Evolutionary conservation across 1,140 invertebrate species (phyloP).

Genomic region (Drosophila obscura): DNA sequence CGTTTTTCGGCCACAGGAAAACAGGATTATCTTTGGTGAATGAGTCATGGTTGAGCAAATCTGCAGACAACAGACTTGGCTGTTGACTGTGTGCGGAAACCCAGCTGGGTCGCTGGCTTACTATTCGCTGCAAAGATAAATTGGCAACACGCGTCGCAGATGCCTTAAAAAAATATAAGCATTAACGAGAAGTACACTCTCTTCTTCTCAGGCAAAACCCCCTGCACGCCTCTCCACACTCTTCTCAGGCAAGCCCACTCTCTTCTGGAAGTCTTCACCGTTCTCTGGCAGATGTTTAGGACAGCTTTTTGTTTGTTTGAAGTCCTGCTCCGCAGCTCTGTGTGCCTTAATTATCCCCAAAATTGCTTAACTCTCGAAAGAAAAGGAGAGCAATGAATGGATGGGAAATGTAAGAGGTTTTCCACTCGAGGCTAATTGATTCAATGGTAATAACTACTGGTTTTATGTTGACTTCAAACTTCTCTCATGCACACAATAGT

Average conservation of each 20-base stretch:
- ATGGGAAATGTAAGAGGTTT: slow-evolving; percentile 21
- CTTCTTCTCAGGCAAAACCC: not conserved
- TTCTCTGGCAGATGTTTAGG: slow-evolving; percentile 38
- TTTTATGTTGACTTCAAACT: slow-evolving; percentile 40
- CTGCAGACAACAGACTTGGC: slow-evolving; percentile 41
- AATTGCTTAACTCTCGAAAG: slow-evolving; percentile 65
- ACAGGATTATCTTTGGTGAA: slow-evolving; percentile 63
- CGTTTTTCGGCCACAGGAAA: slow-evolving; percentile 24
- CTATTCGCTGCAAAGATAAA: slow-evolving; percentile 52
- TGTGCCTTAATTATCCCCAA: slow-evolving; percentile 54
- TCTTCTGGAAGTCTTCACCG: slow-evolving; percentile 1
- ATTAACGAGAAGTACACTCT: slow-evolving; percentile 1
- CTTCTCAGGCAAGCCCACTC: slow-evolving; percentile 2
- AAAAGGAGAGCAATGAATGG: slow-evolving; percentile 15
- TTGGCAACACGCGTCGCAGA: slow-evolving; percentile 75
- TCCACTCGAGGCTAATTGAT: slow-evolving; percentile 59
- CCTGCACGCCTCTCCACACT: not conserved
- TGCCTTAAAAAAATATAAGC: slow-evolving; percentile 20
- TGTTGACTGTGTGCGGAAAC: slow-evolving; percentile 1
- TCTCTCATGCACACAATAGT: slow-evolving; percentile 16
- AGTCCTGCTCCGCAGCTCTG: slow-evolving; percentile 45
- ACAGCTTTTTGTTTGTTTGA: slow-evolving; percentile 56
- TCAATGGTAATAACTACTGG: slow-evolving; percentile 63
- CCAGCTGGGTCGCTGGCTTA: slow-evolving; percentile 58
- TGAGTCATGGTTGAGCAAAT: slow-evolving; percentile 61